Conservation (phyloP, 1,140 invertebrate genomes). For the Drosophila grimshawi region DNA sequence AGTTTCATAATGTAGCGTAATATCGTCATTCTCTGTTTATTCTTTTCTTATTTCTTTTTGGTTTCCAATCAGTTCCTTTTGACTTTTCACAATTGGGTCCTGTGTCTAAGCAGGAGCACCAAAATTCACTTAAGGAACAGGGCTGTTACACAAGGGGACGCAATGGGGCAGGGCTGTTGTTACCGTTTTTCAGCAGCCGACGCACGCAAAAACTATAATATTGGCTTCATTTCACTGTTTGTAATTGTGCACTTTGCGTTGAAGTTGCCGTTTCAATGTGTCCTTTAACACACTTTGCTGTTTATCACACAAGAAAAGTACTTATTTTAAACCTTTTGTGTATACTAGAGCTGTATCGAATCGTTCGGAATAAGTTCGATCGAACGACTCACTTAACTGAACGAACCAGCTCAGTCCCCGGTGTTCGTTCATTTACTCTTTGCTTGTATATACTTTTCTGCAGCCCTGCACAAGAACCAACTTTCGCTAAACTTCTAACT, state of each 20-base stretch:
- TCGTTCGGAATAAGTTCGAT: slow-evolving; percentile 32
- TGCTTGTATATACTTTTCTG: slow-evolving; percentile 1
- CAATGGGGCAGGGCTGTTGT: slow-evolving; percentile 61
- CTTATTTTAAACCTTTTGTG: slow-evolving; percentile 77
- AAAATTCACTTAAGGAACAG: slow-evolving; percentile 36
- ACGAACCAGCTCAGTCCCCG: slow-evolving; percentile 1
- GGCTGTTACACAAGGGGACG: slow-evolving; percentile 69
- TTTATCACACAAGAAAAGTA: slow-evolving; percentile 73
- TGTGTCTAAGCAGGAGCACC: slow-evolving; percentile 31
- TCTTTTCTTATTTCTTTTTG: background rate
- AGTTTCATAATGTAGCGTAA: background rate
- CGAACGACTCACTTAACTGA: slow-evolving; percentile 26
- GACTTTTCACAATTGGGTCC: slow-evolving; percentile 44
- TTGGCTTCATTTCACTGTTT: slow-evolving; percentile 49
- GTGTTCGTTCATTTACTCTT: background rate
- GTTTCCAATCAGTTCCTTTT: slow-evolving; percentile 22
- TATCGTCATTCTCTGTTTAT: slow-evolving; percentile 13
- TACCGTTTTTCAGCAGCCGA: slow-evolving; percentile 72
- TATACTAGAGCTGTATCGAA: slow-evolving; percentile 62
- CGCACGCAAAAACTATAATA: slow-evolving; percentile 65
- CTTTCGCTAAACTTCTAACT: background rate
- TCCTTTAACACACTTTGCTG: slow-evolving; percentile 43
- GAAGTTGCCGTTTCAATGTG: slow-evolving; percentile 48
- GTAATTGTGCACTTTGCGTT: slow-evolving; percentile 31
- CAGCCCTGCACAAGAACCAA: background rate